phyloP scores from a whole-genome alignment of 2,113 vertebrate species.

The Tragelaphus strepsiceros region DNA sequence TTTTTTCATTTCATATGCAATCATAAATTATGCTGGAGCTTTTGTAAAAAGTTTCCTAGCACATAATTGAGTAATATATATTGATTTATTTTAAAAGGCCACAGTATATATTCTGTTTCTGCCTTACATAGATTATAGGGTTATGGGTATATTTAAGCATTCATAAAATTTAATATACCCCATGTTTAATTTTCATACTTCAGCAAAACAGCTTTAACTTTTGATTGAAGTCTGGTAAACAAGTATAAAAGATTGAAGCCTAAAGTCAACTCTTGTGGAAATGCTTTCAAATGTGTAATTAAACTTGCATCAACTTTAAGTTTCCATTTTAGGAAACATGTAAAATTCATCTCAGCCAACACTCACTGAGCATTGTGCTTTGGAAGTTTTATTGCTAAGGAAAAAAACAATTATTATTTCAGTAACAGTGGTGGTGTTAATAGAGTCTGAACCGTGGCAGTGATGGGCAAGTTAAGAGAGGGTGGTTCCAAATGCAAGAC shows the following conservation, averaged over 20 bases:
- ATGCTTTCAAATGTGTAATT: constrained; percentile 27
- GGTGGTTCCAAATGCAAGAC: not conserved
- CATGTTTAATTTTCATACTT: constrained; percentile 15
- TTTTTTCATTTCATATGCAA: constrained; percentile 26
- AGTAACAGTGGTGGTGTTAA: not conserved
- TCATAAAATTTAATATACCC: not conserved
- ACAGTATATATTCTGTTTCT: constrained; percentile 13
- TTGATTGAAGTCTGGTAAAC: not conserved
- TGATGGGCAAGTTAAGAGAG: not conserved
- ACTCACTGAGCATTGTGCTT: not conserved
- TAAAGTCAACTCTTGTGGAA: not conserved
- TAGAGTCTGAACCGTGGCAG: not conserved
- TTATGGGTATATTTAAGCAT: not conserved
- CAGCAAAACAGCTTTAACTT: not conserved
- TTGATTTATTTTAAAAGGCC: constrained; percentile 36
- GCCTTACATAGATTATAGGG: not conserved
- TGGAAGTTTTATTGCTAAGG: not conserved
- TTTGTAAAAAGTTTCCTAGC: not conserved
- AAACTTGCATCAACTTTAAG: not conserved
- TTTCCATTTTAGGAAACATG: constrained; percentile 7
- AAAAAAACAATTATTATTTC: not conserved
- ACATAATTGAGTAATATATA: constrained; percentile 23
- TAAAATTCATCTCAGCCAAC: not conserved
- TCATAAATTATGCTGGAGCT: not conserved
- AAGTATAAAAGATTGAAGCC: not conserved